Conservation (phyloP, 2,113 vertebrate species). For the Callaeas wilsoni region DNA sequence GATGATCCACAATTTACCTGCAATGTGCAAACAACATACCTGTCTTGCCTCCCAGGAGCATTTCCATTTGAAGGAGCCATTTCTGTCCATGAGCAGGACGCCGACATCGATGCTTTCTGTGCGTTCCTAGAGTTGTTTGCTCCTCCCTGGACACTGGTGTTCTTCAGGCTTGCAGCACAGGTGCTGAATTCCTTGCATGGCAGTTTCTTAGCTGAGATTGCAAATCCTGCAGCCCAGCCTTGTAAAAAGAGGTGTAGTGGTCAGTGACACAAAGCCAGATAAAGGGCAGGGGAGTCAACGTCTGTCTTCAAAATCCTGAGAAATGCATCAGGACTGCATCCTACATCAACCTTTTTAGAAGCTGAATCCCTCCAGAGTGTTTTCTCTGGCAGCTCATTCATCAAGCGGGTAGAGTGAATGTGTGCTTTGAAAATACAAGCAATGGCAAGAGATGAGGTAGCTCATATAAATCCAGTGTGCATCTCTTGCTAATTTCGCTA, state of each 20-base stretch:
- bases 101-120: background rate
- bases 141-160: background rate
- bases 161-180: background rate
- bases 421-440: background rate
- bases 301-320: background rate
- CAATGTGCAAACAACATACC: background rate
- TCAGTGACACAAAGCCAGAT: background rate
- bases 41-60: background rate
- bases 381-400: background rate
- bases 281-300: background rate
- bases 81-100: fast-evolving
- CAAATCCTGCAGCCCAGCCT: background rate
- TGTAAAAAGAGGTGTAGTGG: background rate
- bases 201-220: background rate
- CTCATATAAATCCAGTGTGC: background rate
- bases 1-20: background rate
- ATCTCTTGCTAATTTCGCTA: background rate
- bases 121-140: background rate
- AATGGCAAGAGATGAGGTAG: background rate
- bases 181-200: background rate
- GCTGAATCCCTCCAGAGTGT: background rate
- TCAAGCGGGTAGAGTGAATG: background rate
- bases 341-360: background rate
- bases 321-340: background rate
- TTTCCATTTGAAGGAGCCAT: background rate